Evolutionary conservation across 2,113 vertebrate species (phyloP).

Genomic region (Gavia stellata): DNA sequence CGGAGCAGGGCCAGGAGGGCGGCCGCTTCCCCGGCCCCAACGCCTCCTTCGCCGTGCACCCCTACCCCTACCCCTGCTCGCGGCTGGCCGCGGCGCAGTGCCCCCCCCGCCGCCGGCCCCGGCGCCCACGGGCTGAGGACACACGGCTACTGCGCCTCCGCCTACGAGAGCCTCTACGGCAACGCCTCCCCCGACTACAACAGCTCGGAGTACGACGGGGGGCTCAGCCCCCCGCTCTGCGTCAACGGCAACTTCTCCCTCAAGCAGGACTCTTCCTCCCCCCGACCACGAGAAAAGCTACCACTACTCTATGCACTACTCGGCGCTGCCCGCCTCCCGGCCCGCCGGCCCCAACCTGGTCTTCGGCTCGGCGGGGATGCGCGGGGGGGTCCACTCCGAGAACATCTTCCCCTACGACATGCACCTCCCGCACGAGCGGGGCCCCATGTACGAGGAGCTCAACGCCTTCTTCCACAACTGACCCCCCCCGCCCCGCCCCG

Average conservation of each 20-base stretch:
- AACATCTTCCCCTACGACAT: conserved; percentile 93
- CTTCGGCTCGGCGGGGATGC: conserved; percentile 84
- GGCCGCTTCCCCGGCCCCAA: conserved; percentile 83
- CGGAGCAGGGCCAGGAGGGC: conserved; percentile 88
- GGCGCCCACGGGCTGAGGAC: conserved; percentile 85
- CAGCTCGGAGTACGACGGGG: conserved; percentile 91
- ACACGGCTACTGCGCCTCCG: conserved; percentile 83
- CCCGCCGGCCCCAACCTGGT: conserved; percentile 83
- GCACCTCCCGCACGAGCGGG: conserved; percentile 90
- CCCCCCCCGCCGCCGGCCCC: conserved; percentile 78
- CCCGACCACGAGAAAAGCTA: conserved; percentile 90
- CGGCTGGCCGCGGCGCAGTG: conserved; percentile 88
- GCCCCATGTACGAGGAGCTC: conserved; percentile 90
- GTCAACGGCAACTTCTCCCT: conserved; percentile 91
- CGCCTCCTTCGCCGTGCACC: conserved; percentile 90
- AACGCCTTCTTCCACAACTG: conserved; percentile 96
- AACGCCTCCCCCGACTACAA: conserved; percentile 91
- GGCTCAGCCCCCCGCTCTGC: conserved; percentile 88
- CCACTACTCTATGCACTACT: conserved; percentile 97
- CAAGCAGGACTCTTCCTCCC: conserved; percentile 88
- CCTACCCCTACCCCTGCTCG: conserved; percentile 87
- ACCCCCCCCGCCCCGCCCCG: background rate
- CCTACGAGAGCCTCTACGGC: conserved; percentile 88
- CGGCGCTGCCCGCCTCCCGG: conserved; percentile 84
- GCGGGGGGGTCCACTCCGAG: conserved; percentile 88